A percentile compares a stretch with the other conserved stretches of the same genome.
Conservation (phyloP, 1,140 invertebrate species). For the Maniola jurtina region DNA sequence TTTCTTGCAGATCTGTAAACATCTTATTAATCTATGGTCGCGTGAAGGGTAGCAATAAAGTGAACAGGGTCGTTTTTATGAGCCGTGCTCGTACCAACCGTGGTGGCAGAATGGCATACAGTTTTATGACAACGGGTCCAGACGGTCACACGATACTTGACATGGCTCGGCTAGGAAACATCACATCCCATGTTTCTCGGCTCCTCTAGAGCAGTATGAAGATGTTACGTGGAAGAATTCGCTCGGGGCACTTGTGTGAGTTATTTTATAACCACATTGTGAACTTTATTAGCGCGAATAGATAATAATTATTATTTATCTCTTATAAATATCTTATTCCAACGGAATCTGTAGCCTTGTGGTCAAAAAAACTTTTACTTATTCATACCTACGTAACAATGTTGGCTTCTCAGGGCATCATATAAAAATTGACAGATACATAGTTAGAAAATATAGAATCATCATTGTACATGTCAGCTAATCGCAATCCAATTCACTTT, state of each 20-base stretch:
- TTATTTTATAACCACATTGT: slow-evolving; percentile 23
- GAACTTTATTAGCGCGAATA: slow-evolving; percentile 14
- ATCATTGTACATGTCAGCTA: too few species aligned
- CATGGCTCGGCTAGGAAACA: slow-evolving; percentile 38
- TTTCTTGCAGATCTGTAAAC: slow-evolving; percentile 14
- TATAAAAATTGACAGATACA: too few species aligned
- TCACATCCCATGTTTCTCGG: slow-evolving; percentile 40
- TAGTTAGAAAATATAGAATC: too few species aligned
- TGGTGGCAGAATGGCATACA: slow-evolving; percentile 35
- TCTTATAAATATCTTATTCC: not conserved
- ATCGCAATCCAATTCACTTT: too few species aligned
- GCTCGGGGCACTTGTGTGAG: slow-evolving; percentile 17
- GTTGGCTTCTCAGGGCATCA: too few species aligned
- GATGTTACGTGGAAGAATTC: slow-evolving; percentile 42
- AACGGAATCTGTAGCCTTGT: too few species aligned
- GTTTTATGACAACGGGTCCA: slow-evolving; percentile 40
- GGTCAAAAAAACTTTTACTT: too few species aligned
- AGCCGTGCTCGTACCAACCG: slow-evolving; percentile 18
- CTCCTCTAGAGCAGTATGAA: slow-evolving; percentile 30
- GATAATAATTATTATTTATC: slow-evolving; percentile 3
- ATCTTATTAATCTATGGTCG: slow-evolving; percentile 19
- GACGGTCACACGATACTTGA: slow-evolving; percentile 43
- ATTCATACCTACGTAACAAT: too few species aligned
- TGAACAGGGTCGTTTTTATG: slow-evolving; percentile 29
- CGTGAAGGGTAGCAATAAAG: slow-evolving; percentile 16